Evolutionary conservation across 2,888 invertebrate species (phyloP), one percentile per base, ranked within the genome.

Genomic region (Idaea biselata): DNA sequence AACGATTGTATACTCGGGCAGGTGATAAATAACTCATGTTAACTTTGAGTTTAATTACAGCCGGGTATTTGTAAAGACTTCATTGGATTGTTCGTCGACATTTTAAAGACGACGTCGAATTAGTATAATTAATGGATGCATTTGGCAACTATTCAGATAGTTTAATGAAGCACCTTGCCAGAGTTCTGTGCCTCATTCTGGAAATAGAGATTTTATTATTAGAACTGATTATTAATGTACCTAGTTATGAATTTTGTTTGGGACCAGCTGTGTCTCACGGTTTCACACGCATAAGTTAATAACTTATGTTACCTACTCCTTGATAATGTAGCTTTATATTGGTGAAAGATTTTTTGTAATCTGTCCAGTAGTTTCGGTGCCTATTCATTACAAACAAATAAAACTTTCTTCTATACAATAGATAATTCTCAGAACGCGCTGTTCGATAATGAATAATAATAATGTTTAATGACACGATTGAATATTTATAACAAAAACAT

Each of bases 141-240:
- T 72, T 83, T 86, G 86, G 85, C 86, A 83, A 67, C 61, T 55
- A 65, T 72, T 80, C 80, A 78, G 78, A 64, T 70, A 73, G 65
- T 72, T 71, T 67, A 73, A 73, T 74, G 71, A 69, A 62, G 59
- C 62, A 60, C 68, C 73, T 68, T 76, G 78, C 74, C 79, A 80
- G 76, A 73, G 71, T 73, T 74, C 72, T 68, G 71, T 68, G 71
- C 70, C 66, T 69, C 67, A 63, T 67, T 68, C 73, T 77, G 68
- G 61, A 71, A 77, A 81, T 80, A 82, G 75, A 64, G 33, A 16
- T 14, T 62, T 62, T 77, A 80, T 76, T 66, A 77, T 73, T 80
- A 81, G 73, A 61, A 59, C 60, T 67, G 70, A 69, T 14, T 1
- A 62, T 60, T 56, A 55, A 17, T 65, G 18, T 59, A 18, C 25